These are phyloP conservation scores for Microplitis deprimator DNA, from an alignment of 2,888 invertebrate genomes.

Conservation along the genomic window DNA sequence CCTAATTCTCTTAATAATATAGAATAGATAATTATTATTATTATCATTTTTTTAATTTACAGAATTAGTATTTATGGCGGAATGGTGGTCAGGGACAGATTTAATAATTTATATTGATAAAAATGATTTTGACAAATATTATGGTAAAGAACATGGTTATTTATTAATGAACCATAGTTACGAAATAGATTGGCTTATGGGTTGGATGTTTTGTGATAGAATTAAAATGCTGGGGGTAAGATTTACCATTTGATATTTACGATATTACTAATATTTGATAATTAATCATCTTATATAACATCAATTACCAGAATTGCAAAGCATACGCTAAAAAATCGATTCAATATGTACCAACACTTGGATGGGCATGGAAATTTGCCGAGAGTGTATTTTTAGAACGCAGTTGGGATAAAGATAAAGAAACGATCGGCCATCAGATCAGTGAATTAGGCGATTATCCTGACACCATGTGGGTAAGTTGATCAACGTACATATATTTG, in stretches of 20 bases:
- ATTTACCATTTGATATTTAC: background rate
- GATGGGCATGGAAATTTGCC: conserved; percentile 97
- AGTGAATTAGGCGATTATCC: conserved; percentile 89
- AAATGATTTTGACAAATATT: conserved; percentile 83
- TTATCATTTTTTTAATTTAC: conserved; percentile 62
- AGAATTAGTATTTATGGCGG: conserved; percentile 93
- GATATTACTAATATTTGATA: background rate
- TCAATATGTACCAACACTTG: conserved; percentile 91
- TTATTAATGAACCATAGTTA: conserved; percentile 95
- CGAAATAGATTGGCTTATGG: conserved; percentile 96
- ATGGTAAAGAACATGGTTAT: conserved; percentile 90
- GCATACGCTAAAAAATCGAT: conserved; percentile 95
- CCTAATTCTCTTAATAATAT: background rate
- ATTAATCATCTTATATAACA: background rate
- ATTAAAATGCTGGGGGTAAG: conserved; percentile 86
- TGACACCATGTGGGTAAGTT: conserved; percentile 88
- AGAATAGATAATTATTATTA: background rate
- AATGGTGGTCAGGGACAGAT: conserved; percentile 92
- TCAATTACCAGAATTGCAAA: conserved; percentile 83
- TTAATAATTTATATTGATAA: conserved; percentile 83
- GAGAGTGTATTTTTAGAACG: conserved; percentile 95
- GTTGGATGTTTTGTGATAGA: conserved; percentile 91
- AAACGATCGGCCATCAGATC: conserved; percentile 85
- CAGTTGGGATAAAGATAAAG: conserved; percentile 91
- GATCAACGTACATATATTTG: background rate